Conservation (phyloP, 2,888 invertebrate species). For the Hydrotaea cyrtoneurina region DNA sequence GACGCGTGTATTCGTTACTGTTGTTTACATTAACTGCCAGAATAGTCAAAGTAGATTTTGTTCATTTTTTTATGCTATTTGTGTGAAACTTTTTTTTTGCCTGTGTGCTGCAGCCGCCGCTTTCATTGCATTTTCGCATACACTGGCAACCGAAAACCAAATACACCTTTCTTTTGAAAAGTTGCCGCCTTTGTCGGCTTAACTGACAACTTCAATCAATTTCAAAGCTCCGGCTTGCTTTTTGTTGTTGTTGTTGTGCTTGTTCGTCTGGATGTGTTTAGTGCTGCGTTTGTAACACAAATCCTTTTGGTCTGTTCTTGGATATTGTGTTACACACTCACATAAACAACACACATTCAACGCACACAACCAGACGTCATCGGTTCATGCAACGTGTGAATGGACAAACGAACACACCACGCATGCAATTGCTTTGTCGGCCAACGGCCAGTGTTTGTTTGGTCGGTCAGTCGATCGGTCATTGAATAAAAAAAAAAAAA, state of each 20-base stretch:
- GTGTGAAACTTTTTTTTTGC: constrained; percentile 8
- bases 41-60: constrained; percentile 63
- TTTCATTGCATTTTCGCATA: constrained; percentile 15
- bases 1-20: neutral
- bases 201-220: constrained; percentile 71
- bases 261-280: constrained; percentile 6
- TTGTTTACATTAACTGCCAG: constrained; percentile 53
- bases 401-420: neutral
- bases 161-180: constrained; percentile 63
- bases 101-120: constrained; percentile 42
- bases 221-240: constrained; percentile 59
- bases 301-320: constrained; percentile 65
- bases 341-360: neutral
- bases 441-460: neutral
- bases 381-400: neutral
- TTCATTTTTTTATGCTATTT: constrained; percentile 13
- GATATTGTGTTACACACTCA: constrained; percentile 64
- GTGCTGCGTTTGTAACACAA: constrained; percentile 48
- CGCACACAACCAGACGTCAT: neutral
- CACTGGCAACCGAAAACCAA: constrained; percentile 24
- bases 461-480: neutral
- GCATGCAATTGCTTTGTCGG: constrained; percentile 1
- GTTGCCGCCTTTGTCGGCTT: constrained; percentile 68
- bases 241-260: constrained; percentile 8
- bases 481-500: neutral